These are phyloP conservation scores for Odontamblyopus rebecca DNA, from an alignment of 2,797 vertebrate species.

Conservation along the genomic window DNA sequence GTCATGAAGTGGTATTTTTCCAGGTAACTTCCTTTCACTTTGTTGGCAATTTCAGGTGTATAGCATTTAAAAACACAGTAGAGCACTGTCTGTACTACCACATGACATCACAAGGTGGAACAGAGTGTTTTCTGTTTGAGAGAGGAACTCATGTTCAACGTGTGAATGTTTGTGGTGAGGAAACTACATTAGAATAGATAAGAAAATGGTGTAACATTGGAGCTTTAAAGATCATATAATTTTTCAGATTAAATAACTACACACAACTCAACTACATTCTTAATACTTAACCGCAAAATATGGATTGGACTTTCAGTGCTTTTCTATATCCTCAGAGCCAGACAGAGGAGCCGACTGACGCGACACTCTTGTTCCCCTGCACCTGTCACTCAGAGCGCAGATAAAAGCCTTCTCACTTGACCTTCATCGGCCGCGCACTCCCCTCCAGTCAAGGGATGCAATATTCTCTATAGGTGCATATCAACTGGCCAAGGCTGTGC, in stretches of 20 bases:
- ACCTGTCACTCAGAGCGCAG: slow-evolving; percentile 37
- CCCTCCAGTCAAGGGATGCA: slow-evolving; percentile 24
- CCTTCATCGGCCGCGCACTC: slow-evolving; percentile 31
- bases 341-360: not conserved
- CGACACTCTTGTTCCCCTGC: slow-evolving; percentile 20
- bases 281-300: not conserved
- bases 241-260: not conserved
- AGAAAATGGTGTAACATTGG: too few species aligned
- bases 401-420: slow-evolving; percentile 45
- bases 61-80: too few species aligned
- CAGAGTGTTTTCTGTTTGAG: too few species aligned
- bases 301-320: not conserved
- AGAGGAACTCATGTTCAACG: too few species aligned
- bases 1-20: too few species aligned
- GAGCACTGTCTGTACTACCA: too few species aligned
- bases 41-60: too few species aligned
- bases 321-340: not conserved
- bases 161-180: too few species aligned
- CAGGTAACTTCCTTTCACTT: too few species aligned
- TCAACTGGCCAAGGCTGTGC: slow-evolving; percentile 26
- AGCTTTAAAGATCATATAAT: too few species aligned
- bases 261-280: not conserved
- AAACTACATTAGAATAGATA: too few species aligned
- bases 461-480: slow-evolving; percentile 48
- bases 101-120: too few species aligned